Evolutionary conservation across 2,888 invertebrate species (phyloP), one percentile per base, ranked within the genome.

Genomic region (Arge pagana): DNA sequence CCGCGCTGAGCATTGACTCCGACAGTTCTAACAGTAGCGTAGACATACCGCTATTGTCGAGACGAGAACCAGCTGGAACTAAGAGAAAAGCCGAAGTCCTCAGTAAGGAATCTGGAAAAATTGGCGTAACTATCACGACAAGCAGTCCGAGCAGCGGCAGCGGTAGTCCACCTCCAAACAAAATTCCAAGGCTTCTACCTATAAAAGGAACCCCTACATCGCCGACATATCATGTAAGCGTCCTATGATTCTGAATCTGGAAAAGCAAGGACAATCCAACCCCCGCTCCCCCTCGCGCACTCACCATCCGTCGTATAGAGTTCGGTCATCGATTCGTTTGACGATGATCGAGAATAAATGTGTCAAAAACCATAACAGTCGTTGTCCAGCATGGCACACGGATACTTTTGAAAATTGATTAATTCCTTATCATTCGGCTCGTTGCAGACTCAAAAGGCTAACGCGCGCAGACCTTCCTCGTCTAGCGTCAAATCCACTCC

Each of bases 71-170:
- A 13, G 79, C 83, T 23, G 85, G 87, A 24, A 86, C 89, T 36
- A 93, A 93, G 74, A 83, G 93, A 67, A 93, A 93, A 78, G 93
- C 91, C 0, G 93, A 93, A 69, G 92, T 93, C 4, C 80, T 92
- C 36, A 87, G 87, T 31, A 88, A 89, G 65, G 93, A 92, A 74
- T 91, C 91, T 2, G 93, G 93, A 4, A 93, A 93, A 78, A 93
- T 93, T 63, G 93, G 93, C 40, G 92, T 93, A 41, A 93, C 93
- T 45, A 93, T 93, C 60, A 93, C 92, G 37, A 91, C 90, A 53
- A 82, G 82, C 62, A 80, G 80, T 68, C 80, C 82, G 2, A 79
- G 77, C 52, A 80, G 78, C 56, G 74, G 77, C 11, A 77, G 76
- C 55, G 68, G 72, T 7, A 78, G 78, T 58, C 81, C 83, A 30